These are phyloP conservation scores for Hyaena hyaena DNA, from an alignment of 2,113 vertebrate genomes.

Conservation along the genomic window DNA sequence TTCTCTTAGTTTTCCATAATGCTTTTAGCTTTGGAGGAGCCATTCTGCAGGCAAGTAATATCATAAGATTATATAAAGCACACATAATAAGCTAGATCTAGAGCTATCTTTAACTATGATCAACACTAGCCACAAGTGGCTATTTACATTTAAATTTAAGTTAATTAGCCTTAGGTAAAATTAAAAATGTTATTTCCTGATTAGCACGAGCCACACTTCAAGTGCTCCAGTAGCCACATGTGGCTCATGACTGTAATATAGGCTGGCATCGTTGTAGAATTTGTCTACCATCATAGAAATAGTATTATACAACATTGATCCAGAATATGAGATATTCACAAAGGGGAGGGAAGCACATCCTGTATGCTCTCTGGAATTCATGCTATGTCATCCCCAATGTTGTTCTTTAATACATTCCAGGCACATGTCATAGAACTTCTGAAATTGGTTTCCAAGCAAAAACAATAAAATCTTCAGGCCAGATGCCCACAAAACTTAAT, in stretches of 20 bases:
- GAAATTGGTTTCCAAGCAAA: constrained; percentile 43
- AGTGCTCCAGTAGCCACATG: background rate
- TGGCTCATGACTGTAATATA: background rate
- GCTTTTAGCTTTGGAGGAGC: background rate
- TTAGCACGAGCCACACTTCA: background rate
- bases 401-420: constrained; percentile 14
- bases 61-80: background rate
- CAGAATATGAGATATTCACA: background rate
- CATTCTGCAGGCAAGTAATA: background rate
- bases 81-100: background rate
- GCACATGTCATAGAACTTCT: background rate
- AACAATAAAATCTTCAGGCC: background rate
- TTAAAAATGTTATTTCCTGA: background rate
- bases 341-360: background rate
- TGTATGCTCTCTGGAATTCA: background rate
- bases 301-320: background rate
- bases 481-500: background rate
- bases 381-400: background rate
- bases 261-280: background rate
- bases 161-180: background rate
- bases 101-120: background rate
- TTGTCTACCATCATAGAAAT: background rate
- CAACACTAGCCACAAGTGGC: background rate
- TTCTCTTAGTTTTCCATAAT: background rate
- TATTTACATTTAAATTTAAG: background rate